Base-by-base conservation (phyloP, 1,140 invertebrate genomes). In the Aphaenogaster ashmeadi region DNA sequence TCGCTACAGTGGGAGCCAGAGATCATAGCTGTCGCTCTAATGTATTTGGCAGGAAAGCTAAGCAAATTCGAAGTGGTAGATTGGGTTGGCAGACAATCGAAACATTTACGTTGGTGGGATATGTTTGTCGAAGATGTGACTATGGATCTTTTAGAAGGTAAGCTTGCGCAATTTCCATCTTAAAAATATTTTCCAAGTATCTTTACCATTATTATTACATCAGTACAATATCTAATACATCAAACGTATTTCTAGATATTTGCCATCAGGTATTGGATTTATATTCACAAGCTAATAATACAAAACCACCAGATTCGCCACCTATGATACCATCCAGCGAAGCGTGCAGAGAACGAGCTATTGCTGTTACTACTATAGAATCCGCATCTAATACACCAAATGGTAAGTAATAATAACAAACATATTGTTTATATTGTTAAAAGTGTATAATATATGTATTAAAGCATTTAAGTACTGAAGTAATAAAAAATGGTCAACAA, bases 1-100 rank as follows among this genome's bases (percentile, higher is more conserved):
- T 99, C 98, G 90, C 96, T 99, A 3, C 99, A 99, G 96, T 99
- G 99, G 99, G 99, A 99, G 94, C 99, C 99, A 13, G 99, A 99
- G 96, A 99, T 99, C 64, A 99, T 99, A 89, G 99, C 99, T 0
- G 98, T 99, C n/a, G 99, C 99, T 0, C 95, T 99, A 1, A 99
- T 99, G 97, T 99, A 99, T 95, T 96, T 99, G 62, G 98, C 99
- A 1, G 98, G 98, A n/a, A 99, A 99, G 95, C 95, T 99, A 38
- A 99, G 98, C 93, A 99, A 99, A 94, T 99, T 99, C 96, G 98
- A 99, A 94, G 98, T 99, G 0, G 96, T 97, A 13, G 99, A 99
- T 95, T 99, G 99, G 99, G 96, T 97, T 77, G 98, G 98, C 4
- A 96, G 98, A 52, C 96, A 96, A 36, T 95, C 97, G 0, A 98